phyloP scores from a whole-genome alignment of 2,113 vertebrate species.

The Varanus komodoensis region DNA sequence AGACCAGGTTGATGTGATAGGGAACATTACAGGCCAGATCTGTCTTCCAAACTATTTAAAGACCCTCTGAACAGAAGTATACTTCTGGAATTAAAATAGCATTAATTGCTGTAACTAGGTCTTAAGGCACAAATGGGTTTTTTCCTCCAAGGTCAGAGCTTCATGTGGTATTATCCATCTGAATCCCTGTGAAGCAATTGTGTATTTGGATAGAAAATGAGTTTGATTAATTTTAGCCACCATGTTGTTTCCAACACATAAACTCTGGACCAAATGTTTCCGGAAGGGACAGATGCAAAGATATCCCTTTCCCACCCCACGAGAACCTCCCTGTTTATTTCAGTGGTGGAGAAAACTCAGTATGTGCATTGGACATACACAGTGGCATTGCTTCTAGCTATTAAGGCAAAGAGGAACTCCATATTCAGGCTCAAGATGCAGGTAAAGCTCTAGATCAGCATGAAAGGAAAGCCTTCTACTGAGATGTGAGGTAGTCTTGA shows the following conservation, averaged over 20 bases:
- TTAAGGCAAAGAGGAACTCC: not conserved
- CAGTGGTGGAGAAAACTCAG: not conserved
- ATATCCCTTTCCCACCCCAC: not conserved
- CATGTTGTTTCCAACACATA: not conserved
- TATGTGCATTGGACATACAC: too few species aligned
- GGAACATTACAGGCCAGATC: not conserved
- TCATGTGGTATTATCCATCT: not conserved
- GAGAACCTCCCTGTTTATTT: not conserved
- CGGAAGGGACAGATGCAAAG: not conserved
- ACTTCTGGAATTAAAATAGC: not conserved
- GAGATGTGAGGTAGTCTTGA: constrained; percentile 19
- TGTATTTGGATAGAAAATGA: too few species aligned
- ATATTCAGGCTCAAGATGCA: not conserved
- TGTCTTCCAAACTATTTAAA: not conserved
- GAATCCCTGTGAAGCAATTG: not conserved
- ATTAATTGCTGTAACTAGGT: not conserved
- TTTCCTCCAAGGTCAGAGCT: not conserved
- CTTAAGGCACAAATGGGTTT: not conserved
- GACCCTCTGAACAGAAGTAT: not conserved
- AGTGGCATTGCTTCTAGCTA: not conserved
- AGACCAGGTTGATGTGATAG: too few species aligned
- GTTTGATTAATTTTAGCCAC: too few species aligned
- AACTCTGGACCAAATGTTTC: not conserved
- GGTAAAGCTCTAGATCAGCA: not conserved
- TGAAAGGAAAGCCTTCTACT: not conserved